Conservation (phyloP, 2,113 vertebrate species). For the Pavo muticus region DNA sequence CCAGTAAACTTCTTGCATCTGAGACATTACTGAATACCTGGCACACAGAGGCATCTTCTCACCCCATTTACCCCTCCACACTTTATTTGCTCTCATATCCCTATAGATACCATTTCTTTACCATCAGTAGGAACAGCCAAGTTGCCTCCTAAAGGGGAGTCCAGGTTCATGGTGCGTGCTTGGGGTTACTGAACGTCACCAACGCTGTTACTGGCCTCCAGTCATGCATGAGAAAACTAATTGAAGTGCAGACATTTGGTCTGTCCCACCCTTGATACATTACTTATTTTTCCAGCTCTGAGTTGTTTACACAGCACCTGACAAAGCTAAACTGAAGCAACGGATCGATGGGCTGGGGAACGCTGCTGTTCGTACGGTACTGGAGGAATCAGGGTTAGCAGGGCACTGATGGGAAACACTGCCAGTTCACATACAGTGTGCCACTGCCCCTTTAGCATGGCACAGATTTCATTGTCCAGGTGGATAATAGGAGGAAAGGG, state of each 20-base stretch:
- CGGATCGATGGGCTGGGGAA: background rate
- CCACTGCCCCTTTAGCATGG: background rate
- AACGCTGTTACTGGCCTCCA: rapidly evolving
- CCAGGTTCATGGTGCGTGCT: background rate
- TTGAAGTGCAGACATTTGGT: background rate
- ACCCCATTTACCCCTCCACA: background rate
- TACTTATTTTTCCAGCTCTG: background rate
- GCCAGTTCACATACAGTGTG: rapidly evolving
- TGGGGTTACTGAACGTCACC: background rate
- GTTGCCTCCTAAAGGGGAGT: background rate
- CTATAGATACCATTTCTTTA: background rate
- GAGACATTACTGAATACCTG: background rate
- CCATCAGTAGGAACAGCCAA: background rate
- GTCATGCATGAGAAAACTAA: background rate
- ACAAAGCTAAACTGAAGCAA: background rate
- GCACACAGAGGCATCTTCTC: background rate
- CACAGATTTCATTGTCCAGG: constrained; percentile 19
- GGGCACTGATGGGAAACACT: background rate
- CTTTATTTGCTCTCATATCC: background rate
- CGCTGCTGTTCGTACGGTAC: rapidly evolving
- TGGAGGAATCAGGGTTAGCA: background rate
- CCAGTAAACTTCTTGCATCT: background rate
- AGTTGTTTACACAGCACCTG: background rate
- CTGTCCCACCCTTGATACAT: background rate
- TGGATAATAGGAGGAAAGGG: constrained; percentile 66